Percentiles rank a stretch among this genome's conserved stretches.
phyloP scores from a whole-genome alignment of 2,797 vertebrate species.

The Staurois parvus region DNA sequence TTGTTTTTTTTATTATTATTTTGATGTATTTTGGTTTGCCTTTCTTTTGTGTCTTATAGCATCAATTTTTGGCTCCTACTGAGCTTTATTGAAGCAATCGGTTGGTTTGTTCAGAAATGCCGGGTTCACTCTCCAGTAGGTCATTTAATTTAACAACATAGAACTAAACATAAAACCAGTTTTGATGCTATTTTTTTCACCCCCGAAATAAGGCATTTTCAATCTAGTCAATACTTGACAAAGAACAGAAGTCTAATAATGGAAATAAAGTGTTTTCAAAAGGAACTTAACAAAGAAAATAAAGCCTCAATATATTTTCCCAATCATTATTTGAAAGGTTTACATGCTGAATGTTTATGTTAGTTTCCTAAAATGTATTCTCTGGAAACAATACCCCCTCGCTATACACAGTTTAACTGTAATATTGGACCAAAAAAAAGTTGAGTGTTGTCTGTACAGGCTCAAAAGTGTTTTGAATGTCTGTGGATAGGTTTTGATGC shows the following conservation, averaged over 20 bases:
- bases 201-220: not conserved
- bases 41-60: slow-evolving; percentile 53
- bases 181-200: not conserved
- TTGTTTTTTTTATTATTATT: slow-evolving; percentile 40
- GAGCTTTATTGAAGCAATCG: slow-evolving; percentile 58
- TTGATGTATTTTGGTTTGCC: slow-evolving; percentile 56
- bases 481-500: too few relatives aligned
- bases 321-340: not conserved
- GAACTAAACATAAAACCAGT: slow-evolving; percentile 55
- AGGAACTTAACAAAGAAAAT: not conserved
- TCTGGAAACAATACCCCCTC: not conserved
- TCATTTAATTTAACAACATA: slow-evolving; percentile 69
- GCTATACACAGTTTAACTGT: too few relatives aligned
- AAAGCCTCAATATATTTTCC: not conserved
- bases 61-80: slow-evolving; percentile 58
- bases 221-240: not conserved
- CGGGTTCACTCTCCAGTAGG: slow-evolving; percentile 68
- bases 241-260: not conserved
- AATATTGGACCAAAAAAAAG: too few relatives aligned
- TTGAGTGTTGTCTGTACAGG: too few relatives aligned
- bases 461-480: too few relatives aligned
- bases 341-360: too few relatives aligned
- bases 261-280: not conserved
- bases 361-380: too few relatives aligned
- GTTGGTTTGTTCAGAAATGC: slow-evolving; percentile 47